These are phyloP conservation scores for Tauraco hartlaubi DNA, from an alignment of 2,797 vertebrate species.

Conservation along the genomic window DNA sequence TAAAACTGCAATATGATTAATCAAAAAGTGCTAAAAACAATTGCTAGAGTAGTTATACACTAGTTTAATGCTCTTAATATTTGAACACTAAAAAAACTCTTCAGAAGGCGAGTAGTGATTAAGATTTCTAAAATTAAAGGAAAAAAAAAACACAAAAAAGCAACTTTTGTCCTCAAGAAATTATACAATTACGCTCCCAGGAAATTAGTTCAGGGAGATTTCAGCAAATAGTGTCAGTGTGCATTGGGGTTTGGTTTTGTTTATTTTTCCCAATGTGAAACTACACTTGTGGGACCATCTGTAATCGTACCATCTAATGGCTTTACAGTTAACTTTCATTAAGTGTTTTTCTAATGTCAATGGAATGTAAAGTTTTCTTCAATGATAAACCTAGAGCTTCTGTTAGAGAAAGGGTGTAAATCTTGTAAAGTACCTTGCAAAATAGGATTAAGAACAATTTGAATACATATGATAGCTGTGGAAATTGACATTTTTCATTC, in stretches of 20 bases:
- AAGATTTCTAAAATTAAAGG: neutral
- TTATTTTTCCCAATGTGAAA: neutral
- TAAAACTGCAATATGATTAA: neutral
- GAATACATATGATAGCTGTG: neutral
- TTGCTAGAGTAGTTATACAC: neutral
- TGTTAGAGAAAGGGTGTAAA: neutral
- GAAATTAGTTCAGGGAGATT: neutral
- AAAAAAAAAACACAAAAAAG: neutral
- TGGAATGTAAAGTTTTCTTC: neutral
- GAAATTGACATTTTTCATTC: neutral
- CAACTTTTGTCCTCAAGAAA: neutral
- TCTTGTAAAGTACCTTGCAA: neutral
- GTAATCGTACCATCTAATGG: neutral
- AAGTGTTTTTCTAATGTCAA: neutral
- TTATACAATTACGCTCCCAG: neutral
- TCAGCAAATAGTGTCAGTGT: neutral
- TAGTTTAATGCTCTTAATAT: neutral
- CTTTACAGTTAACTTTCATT: neutral
- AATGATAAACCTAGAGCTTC: neutral
- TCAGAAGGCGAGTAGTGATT: neutral
- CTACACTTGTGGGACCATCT: neutral
- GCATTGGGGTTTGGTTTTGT: neutral
- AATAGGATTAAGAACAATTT: neutral
- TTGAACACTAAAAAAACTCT: neutral
- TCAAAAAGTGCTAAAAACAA: neutral